A percentile compares a stretch with the other conserved stretches of the same genome.
Evolutionary conservation across 2,888 invertebrate species (phyloP).

Genomic region (Trissolcus japonicus): DNA sequence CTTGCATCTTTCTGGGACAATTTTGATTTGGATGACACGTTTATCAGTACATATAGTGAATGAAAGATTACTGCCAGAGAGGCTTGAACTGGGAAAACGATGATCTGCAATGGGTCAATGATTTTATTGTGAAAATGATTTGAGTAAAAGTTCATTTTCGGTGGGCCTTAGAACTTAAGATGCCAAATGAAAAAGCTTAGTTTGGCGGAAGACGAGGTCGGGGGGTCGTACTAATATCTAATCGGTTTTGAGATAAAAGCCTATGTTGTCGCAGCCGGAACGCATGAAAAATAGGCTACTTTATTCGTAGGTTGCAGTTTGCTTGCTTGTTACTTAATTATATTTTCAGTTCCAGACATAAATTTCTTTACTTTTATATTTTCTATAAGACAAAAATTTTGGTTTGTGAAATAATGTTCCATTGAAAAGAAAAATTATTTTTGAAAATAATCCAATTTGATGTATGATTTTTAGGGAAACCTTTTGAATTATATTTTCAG

Average conservation of each 20-base stretch:
- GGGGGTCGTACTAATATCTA: constrained; percentile 70
- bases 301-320: constrained; percentile 57
- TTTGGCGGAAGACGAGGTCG: constrained; percentile 70
- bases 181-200: constrained; percentile 63
- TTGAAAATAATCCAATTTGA: too few species aligned
- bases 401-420: too few species aligned
- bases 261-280: constrained; percentile 65
- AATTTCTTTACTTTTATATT: neutral
- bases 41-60: neutral
- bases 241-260: constrained; percentile 69
- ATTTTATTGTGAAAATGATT: too few species aligned
- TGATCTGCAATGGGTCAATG: too few species aligned
- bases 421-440: too few species aligned
- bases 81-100: neutral
- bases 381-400: too few species aligned
- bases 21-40: neutral
- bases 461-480: too few species aligned
- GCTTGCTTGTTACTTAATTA: constrained; percentile 30
- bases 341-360: constrained; percentile 29
- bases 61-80: neutral
- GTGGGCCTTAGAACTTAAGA: constrained; percentile 54
- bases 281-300: constrained; percentile 65
- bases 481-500: neutral
- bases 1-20: neutral
- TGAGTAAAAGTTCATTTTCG: constrained; percentile 1